Percentiles rank a stretch among this genome's conserved stretches.
These are phyloP conservation scores for Candidula unifasciata DNA, from an alignment of 2,888 invertebrate species.

Conservation along the genomic window DNA sequence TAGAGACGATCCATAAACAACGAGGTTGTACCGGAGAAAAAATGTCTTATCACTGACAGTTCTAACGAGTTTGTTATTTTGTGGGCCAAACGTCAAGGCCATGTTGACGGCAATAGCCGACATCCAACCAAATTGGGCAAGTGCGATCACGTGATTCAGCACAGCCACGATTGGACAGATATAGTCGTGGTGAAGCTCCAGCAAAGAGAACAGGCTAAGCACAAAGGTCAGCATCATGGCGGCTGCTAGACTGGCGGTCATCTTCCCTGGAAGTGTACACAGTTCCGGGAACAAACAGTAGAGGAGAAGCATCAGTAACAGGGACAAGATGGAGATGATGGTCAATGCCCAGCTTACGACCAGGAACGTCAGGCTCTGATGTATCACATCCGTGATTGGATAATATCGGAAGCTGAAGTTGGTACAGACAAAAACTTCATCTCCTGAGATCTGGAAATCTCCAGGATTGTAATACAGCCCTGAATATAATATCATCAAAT, in stretches of 20 bases:
- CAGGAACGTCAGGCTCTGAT: not conserved
- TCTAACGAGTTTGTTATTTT: not conserved
- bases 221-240: conserved; percentile 34
- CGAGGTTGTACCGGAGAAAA: conserved; percentile 18
- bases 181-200: conserved; percentile 25
- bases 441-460: not conserved
- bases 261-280: conserved; percentile 23
- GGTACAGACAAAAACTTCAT: conserved; percentile 24
- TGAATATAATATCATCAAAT: not conserved
- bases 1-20: conserved; percentile 31
- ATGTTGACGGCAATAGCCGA: conserved; percentile 55
- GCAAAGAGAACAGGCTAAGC: not conserved
- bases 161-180: conserved; percentile 46
- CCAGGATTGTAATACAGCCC: not conserved
- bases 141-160: conserved; percentile 45
- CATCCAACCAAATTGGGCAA: conserved; percentile 55
- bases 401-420: not conserved
- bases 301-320: not conserved
- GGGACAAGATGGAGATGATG: conserved; percentile 11
- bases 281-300: conserved; percentile 29
- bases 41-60: not conserved
- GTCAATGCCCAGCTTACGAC: not conserved
- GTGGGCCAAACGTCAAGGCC: conserved; percentile 51
- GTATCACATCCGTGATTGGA: not conserved
- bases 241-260: conserved; percentile 37